These are phyloP conservation scores for Alectura lathami DNA, from an alignment of 2,113 vertebrate species.

Conservation along the genomic window DNA sequence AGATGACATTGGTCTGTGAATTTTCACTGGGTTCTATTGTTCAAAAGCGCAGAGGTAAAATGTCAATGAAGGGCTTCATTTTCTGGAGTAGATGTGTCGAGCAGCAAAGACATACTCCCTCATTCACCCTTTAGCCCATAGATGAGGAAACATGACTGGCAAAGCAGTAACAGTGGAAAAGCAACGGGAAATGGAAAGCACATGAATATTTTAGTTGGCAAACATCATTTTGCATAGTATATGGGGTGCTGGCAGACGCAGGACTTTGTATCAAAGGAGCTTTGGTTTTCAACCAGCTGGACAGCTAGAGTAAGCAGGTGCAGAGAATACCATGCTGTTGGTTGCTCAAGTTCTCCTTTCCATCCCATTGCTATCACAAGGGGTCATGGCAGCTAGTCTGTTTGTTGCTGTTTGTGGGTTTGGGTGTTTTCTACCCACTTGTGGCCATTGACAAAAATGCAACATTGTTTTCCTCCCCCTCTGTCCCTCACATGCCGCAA, in stretches of 20 bases:
- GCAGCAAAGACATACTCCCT: rapidly evolving
- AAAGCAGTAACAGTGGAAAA: not conserved
- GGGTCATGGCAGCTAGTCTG: not conserved
- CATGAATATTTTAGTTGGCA: not conserved
- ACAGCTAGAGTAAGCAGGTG: not conserved
- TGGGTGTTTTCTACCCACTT: not conserved
- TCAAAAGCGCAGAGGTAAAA: not conserved
- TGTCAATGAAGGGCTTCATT: not conserved
- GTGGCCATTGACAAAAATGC: not conserved
- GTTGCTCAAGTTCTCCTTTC: not conserved
- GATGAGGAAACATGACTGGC: not conserved
- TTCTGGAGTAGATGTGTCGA: rapidly evolving
- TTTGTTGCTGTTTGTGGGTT: not conserved
- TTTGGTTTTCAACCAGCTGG: not conserved
- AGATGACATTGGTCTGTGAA: not conserved
- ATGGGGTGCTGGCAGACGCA: not conserved
- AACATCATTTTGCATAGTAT: not conserved
- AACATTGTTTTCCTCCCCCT: not conserved
- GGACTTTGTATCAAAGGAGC: not conserved
- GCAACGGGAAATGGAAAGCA: not conserved
- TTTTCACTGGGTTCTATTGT: not conserved
- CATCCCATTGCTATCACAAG: not conserved
- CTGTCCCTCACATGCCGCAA: not conserved
- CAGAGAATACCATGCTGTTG: not conserved
- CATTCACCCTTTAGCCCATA: not conserved